Conservation (phyloP, 1,140 invertebrate genomes). For the Leptoteleia sp. region DNA sequence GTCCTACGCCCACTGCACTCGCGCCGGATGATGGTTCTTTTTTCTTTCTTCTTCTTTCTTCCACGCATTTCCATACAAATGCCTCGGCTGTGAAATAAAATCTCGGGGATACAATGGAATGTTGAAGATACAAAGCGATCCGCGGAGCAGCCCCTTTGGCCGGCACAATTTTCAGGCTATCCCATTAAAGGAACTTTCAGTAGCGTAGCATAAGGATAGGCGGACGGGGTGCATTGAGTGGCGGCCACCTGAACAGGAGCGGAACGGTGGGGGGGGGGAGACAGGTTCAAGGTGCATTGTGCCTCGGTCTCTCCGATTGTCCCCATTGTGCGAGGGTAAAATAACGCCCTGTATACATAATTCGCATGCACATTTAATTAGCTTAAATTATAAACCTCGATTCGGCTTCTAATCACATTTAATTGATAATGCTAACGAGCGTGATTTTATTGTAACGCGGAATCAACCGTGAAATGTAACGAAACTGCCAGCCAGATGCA, state of each 20-base stretch:
- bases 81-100: too few species aligned
- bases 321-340: slow-evolving; percentile 15
- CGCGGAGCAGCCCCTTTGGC: slow-evolving; percentile 41
- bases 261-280: slow-evolving; percentile 27
- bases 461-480: too few species aligned
- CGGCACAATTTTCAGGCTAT: slow-evolving; percentile 38
- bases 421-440: too few species aligned
- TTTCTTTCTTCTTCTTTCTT: too few species aligned
- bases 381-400: slow-evolving; percentile 15
- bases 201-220: slow-evolving; percentile 56
- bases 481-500: too few species aligned
- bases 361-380: slow-evolving; percentile 26
- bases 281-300: slow-evolving; percentile 39
- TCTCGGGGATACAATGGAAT: slow-evolving; percentile 25
- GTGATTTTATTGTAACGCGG: too few species aligned
- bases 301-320: slow-evolving; percentile 13
- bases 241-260: slow-evolving; percentile 45
- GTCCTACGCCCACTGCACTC: too few species aligned
- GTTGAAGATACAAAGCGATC: slow-evolving; percentile 38
- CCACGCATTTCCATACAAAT: too few species aligned
- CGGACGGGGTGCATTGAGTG: slow-evolving; percentile 55
- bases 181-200: slow-evolving; percentile 56
- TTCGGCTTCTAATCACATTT: slow-evolving; percentile 1
- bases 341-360: slow-evolving; percentile 33
- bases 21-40: too few species aligned